Evolutionary conservation across 2,797 vertebrate species (phyloP), one percentile per base, ranked within the genome.

Genomic region (Enteromius paludinosus): DNA sequence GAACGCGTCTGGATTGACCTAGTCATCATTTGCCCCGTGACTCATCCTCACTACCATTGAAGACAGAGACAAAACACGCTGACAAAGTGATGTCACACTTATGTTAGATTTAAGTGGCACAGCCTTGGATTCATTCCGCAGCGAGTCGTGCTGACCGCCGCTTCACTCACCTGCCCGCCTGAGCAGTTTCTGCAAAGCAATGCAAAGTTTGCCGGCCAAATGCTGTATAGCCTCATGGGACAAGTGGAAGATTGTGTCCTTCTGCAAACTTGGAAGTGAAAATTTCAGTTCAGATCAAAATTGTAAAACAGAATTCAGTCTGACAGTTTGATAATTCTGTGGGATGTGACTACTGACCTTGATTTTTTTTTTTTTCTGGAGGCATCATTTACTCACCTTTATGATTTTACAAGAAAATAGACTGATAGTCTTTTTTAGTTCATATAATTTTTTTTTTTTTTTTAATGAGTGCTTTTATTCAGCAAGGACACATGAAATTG

Each of bases 41-140:
- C 59, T 78, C 62, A 35, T 52, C 20, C 30, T 52, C 45, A 35
- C 61, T 49, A 78, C 20, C 45, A 35, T 14, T 30, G 49, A 78
- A 66, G 43, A 78, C 59, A n/a, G 75, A 78, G 43, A 78, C 61
- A 38, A 78, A 78, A 66, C 61, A 52, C 3, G 25, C 59, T 77
- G 75, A 64, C 76, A 78, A 65, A 52, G 62, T 25, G 62, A 66
- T 66, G 62, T 35, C 30, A 25, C 62, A 1, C 61, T 78, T 35
- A 43, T 5, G 43, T 33, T 43, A 65, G 61, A 65, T 52, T 66
- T 38, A 76, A 59, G 73, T 76, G 59, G 9, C 38, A 62, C 35
- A 76, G 56, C n/a, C 35, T 47, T 77, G 10, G 2, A 64, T 30
- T 77, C 6, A 47, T 33, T 30, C 74, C 6, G 28, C 70, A 73